Evolutionary conservation across 2,113 vertebrate genomes (phyloP).

Genomic region (Phyllopteryx taeniolatus): DNA sequence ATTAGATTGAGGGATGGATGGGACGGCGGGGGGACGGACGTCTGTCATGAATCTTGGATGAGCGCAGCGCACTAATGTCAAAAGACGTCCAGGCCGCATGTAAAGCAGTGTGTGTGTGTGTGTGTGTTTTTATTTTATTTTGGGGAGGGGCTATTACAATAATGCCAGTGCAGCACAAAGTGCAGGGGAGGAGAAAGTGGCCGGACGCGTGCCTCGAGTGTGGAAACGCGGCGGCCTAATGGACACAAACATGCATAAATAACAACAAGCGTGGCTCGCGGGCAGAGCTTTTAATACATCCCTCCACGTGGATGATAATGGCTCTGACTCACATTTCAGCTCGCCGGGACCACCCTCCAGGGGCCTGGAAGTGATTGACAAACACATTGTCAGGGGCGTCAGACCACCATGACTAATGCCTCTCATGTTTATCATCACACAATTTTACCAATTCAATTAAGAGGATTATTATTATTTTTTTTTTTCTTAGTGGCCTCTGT

Average conservation of each 20-base stretch:
- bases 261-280: slow-evolving; percentile 69
- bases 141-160: slow-evolving; percentile 84
- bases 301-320: slow-evolving; percentile 67
- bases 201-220: slow-evolving; percentile 79
- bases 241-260: slow-evolving; percentile 96
- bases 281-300: slow-evolving; percentile 77
- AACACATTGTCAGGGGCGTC: slow-evolving; percentile 58
- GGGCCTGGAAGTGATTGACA: slow-evolving; percentile 56
- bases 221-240: slow-evolving; percentile 92
- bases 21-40: slow-evolving; percentile 75
- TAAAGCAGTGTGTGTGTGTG: slow-evolving; percentile 79
- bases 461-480: too few relatives aligned
- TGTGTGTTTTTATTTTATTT: slow-evolving; percentile 13
- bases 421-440: slow-evolving; percentile 38
- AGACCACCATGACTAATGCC: slow-evolving; percentile 48
- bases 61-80: slow-evolving; percentile 86
- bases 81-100: slow-evolving; percentile 87
- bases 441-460: too few relatives aligned
- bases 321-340: slow-evolving; percentile 68
- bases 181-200: slow-evolving; percentile 77
- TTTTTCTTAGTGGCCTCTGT: too few relatives aligned
- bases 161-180: slow-evolving; percentile 80
- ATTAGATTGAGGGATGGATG: slow-evolving; percentile 84
- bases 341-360: slow-evolving; percentile 30
- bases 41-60: slow-evolving; percentile 95